Evolutionary conservation across 2,113 vertebrate genomes (phyloP).

Genomic region (Engystomops pustulosus): DNA sequence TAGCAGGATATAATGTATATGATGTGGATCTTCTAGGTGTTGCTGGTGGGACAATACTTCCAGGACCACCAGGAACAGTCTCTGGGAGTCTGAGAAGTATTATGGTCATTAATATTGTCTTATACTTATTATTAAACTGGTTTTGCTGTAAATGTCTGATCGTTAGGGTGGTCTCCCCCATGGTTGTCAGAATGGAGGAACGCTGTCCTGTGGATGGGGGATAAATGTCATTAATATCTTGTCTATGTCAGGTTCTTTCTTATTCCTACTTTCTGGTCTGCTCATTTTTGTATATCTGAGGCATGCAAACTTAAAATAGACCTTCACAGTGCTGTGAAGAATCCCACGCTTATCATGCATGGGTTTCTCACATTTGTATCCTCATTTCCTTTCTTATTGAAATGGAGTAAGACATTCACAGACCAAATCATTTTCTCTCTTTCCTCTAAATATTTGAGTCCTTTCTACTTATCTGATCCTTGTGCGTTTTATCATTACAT

Average conservation of each 20-base stretch:
- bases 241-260: background rate
- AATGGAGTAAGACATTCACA: background rate
- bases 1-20: no score
- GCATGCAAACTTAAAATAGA: background rate
- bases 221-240: no score
- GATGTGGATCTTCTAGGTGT: no score
- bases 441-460: background rate
- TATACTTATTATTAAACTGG: no score
- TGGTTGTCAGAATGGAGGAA: no score
- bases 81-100: no score
- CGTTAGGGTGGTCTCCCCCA: no score
- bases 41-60: no score
- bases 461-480: slow-evolving; percentile 17
- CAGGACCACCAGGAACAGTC: no score
- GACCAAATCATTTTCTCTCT: background rate
- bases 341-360: slow-evolving; percentile 13
- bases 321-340: background rate
- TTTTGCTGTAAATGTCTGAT: no score
- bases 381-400: slow-evolving; percentile 16
- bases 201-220: no score
- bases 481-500: slow-evolving; percentile 23
- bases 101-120: no score
- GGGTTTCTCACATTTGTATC: background rate
- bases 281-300: background rate
- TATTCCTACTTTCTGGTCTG: background rate